Conservation (phyloP, 1,140 invertebrate genomes). For the Lepidotrigona ventralis region DNA sequence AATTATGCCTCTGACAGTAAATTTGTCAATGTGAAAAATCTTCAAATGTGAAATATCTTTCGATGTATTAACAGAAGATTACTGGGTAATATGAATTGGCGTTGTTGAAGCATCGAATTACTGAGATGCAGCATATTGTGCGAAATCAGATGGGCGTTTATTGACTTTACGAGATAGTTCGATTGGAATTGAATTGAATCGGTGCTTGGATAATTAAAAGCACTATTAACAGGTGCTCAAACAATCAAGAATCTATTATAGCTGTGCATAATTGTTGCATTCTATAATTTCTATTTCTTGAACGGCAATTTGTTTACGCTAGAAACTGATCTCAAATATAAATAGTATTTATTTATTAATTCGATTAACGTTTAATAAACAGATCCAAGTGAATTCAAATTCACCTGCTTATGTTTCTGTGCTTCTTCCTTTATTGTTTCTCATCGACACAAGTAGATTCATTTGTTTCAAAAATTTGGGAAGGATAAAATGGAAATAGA, state of each 20-base stretch:
- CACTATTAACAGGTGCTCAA: neutral
- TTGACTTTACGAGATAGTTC: conserved; percentile 12
- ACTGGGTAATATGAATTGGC: neutral
- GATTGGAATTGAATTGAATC: conserved; percentile 17
- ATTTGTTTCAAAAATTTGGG: no score
- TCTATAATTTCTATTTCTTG: neutral
- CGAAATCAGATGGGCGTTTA: neutral
- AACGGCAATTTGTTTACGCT: neutral
- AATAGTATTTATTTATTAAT: neutral
- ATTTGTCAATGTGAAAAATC: neutral
- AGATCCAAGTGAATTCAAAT: no score
- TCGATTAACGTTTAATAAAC: neutral
- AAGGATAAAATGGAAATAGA: no score
- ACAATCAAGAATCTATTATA: conserved; percentile 1
- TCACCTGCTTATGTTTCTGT: no score
- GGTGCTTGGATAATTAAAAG: conserved; percentile 21
- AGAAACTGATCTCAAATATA: neutral
- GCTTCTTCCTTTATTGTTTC: neutral
- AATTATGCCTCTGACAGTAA: neutral
- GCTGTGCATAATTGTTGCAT: neutral
- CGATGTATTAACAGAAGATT: no score
- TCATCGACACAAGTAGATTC: no score
- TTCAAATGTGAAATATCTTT: neutral
- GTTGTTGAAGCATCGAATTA: neutral
- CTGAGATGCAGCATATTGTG: neutral